phyloP scores from a whole-genome alignment of 2,888 invertebrate genomes.

The Pandemis cinnamomeana region DNA sequence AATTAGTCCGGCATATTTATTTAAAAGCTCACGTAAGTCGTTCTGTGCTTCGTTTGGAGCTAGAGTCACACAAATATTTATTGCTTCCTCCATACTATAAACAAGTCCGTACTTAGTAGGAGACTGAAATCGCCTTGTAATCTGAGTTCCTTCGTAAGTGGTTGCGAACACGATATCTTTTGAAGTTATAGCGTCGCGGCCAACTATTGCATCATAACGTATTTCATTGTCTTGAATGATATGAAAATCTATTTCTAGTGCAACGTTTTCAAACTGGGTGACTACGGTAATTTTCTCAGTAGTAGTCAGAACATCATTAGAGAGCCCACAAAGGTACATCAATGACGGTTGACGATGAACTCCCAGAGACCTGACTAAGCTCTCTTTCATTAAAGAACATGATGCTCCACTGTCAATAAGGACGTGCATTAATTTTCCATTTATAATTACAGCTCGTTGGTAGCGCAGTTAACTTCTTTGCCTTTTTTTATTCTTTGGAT shows the following conservation, averaged over 20 bases:
- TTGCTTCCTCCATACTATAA: not conserved
- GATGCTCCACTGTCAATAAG: slow-evolving; percentile 32
- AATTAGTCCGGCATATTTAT: slow-evolving; percentile 30
- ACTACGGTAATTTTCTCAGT: not conserved
- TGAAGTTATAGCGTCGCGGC: not conserved
- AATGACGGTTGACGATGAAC: slow-evolving; percentile 31
- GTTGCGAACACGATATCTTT: slow-evolving; percentile 39
- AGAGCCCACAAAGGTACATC: not conserved
- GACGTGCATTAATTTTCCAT: not conserved
- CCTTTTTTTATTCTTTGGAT: not conserved
- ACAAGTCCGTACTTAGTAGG: not conserved
- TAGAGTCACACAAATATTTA: not conserved
- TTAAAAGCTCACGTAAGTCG: too few species aligned
- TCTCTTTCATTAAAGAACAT: slow-evolving; percentile 45
- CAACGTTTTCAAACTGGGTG: slow-evolving; percentile 28
- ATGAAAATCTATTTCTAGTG: slow-evolving; percentile 45
- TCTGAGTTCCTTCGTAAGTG: slow-evolving; percentile 31
- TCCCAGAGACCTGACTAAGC: slow-evolving; percentile 35
- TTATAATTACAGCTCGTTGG: not conserved
- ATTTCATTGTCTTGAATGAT: slow-evolving; percentile 31
- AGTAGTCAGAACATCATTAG: not conserved
- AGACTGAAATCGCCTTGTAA: slow-evolving; percentile 16
- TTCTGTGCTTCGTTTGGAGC: not conserved
- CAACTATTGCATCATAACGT: not conserved
- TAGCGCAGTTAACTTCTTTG: not conserved